A percentile compares a stretch with the other conserved stretches of the same genome.
These are phyloP conservation scores for Notechis scutatus DNA, from an alignment of 2,113 vertebrate species.

Conservation along the genomic window DNA sequence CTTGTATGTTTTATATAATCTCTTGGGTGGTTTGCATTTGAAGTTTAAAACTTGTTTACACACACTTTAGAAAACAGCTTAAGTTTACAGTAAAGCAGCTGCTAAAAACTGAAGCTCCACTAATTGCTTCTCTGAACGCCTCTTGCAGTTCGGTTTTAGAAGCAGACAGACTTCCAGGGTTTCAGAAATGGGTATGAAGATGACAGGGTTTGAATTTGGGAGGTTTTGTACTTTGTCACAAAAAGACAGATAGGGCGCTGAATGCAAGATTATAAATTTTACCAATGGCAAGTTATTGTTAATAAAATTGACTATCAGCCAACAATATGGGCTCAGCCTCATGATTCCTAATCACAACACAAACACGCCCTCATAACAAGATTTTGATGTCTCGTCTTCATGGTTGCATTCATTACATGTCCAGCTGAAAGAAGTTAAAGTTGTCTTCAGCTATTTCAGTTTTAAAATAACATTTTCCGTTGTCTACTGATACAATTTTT, in stretches of 20 bases:
- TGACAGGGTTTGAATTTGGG: neutral
- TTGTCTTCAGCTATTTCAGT: neutral
- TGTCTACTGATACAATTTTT: neutral
- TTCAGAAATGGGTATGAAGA: neutral
- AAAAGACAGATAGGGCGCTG: neutral
- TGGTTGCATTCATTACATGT: neutral
- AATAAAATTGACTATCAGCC: neutral
- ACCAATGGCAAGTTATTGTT: neutral
- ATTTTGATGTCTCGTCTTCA: neutral
- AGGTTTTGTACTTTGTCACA: neutral
- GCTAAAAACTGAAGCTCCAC: constrained; percentile 40
- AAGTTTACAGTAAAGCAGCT: constrained; percentile 45
- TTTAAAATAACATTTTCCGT: neutral
- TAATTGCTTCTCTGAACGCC: constrained; percentile 24
- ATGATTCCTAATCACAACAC: neutral
- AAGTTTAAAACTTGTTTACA: constrained; percentile 48
- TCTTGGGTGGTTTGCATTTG: constrained; percentile 53
- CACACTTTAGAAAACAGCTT: constrained; percentile 42
- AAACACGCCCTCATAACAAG: neutral
- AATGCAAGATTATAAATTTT: neutral
- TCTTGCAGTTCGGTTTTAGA: constrained; percentile 7
- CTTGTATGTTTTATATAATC: constrained; percentile 24
- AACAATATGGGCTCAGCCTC: neutral
- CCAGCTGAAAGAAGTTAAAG: neutral
- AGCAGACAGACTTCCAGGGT: constrained; percentile 2